phyloP scores from a whole-genome alignment of 2,113 vertebrate species.

The Heterochromis multidens region DNA sequence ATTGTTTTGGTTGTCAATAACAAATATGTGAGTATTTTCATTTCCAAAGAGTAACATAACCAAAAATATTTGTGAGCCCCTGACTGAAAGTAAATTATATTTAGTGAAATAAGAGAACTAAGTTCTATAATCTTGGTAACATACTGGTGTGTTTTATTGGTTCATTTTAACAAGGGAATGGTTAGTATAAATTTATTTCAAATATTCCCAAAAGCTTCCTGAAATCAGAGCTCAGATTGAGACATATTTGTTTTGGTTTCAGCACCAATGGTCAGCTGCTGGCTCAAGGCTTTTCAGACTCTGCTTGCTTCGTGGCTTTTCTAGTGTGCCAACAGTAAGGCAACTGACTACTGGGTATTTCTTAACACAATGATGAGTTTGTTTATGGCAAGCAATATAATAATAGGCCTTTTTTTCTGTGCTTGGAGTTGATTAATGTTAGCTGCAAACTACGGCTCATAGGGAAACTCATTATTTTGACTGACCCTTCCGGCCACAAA shows the following conservation, averaged over 20 bases:
- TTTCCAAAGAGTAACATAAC: neutral
- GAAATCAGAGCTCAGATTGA: neutral
- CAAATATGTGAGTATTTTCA: neutral
- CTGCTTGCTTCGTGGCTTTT: neutral
- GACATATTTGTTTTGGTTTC: neutral
- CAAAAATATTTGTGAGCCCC: neutral
- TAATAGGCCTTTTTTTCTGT: neutral
- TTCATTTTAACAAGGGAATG: neutral
- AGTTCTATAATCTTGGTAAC: too few relatives aligned
- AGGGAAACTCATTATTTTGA: neutral
- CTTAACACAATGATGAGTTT: constrained; percentile 9
- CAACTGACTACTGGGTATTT: constrained; percentile 1
- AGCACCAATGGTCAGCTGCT: neutral
- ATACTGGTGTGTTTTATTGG: neutral
- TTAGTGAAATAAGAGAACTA: neutral
- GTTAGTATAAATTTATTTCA: neutral
- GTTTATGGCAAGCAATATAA: neutral
- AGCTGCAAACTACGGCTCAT: neutral
- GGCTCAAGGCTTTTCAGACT: neutral
- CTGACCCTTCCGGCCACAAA: neutral
- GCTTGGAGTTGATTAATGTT: neutral
- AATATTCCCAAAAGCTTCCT: neutral
- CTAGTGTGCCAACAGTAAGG: neutral
- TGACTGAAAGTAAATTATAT: neutral
- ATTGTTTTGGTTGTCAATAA: neutral